A percentile compares a stretch with the other conserved stretches of the same genome.
phyloP scores from a whole-genome alignment of 2,797 vertebrate species.

The Notolepis coatsorum region DNA sequence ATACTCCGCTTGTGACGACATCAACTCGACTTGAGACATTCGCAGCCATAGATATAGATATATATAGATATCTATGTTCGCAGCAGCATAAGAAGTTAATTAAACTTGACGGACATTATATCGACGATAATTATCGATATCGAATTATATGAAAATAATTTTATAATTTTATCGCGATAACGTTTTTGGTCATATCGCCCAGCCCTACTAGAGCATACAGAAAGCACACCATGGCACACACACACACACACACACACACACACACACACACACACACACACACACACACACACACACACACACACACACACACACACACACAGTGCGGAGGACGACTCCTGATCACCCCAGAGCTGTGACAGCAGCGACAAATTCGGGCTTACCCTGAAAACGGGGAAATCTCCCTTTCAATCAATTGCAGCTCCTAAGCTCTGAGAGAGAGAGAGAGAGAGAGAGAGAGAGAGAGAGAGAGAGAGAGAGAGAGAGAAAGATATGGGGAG shows the following conservation, averaged over 20 bases:
- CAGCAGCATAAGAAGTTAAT: too few relatives aligned
- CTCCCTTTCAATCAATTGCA: slow-evolving; percentile 71
- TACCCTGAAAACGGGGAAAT: slow-evolving; percentile 78
- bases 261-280: slow-evolving; percentile 1
- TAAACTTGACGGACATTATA: too few relatives aligned
- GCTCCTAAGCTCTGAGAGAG: slow-evolving; percentile 68
- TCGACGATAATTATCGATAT: too few relatives aligned
- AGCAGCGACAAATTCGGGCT: slow-evolving; percentile 73
- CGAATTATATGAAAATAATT: too few relatives aligned
- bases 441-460: slow-evolving; percentile 17
- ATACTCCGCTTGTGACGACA: too few relatives aligned
- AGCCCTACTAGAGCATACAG: too few relatives aligned
- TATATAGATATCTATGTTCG: too few relatives aligned
- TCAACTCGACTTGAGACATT: too few relatives aligned
- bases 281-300: not conserved
- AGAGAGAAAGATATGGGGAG: slow-evolving; percentile 55
- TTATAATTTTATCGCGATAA: too few relatives aligned
- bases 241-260: slow-evolving; percentile 39
- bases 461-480: slow-evolving; percentile 32
- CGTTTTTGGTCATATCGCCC: too few relatives aligned
- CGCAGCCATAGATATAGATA: too few relatives aligned
- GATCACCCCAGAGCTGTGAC: slow-evolving; percentile 59
- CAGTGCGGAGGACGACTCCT: slow-evolving; percentile 43
- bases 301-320: not conserved
- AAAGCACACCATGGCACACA: slow-evolving; percentile 30